Evolutionary conservation across 1,140 invertebrate genomes (phyloP).

Genomic region (Bombus sylvicola): DNA sequence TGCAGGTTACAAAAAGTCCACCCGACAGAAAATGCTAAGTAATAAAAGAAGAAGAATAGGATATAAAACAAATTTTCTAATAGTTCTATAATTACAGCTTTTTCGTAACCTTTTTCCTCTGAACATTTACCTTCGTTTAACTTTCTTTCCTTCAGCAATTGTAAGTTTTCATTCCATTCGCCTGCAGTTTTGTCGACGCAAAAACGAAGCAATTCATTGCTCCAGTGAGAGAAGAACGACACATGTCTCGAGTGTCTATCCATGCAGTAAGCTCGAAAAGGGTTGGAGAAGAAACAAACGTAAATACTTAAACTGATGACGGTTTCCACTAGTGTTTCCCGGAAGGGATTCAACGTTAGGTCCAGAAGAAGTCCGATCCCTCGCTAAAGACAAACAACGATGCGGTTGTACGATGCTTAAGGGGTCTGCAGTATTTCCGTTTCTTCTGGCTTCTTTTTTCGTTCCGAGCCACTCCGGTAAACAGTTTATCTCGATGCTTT

Average conservation of each 20-base stretch:
- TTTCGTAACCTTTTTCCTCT: background rate
- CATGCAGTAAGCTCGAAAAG: background rate
- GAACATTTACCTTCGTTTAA: no score
- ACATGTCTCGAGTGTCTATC: conserved; percentile 9
- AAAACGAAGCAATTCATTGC: conserved; percentile 22
- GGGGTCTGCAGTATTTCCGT: conserved; percentile 55
- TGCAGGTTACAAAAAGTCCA: no score
- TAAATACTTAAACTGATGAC: conserved; percentile 60
- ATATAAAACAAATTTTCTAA: background rate
- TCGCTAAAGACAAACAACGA: conserved; percentile 65
- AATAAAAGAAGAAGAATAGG: background rate
- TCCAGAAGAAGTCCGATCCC: conserved; percentile 41
- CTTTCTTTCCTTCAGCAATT: background rate
- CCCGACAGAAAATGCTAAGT: no score
- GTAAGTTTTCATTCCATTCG: background rate
- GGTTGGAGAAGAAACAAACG: conserved; percentile 4
- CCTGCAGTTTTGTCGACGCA: background rate
- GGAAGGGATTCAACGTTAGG: conserved; percentile 54
- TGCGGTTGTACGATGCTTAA: conserved; percentile 58
- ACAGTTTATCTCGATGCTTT: conserved; percentile 62
- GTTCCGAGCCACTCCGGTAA: conserved; percentile 27
- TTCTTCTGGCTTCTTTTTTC: conserved; percentile 17
- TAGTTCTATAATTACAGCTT: background rate
- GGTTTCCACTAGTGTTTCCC: conserved; percentile 47
- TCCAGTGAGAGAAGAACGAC: background rate